Base-by-base conservation (phyloP, 2,888 invertebrate species). In the Latheticus oryzae region DNA sequence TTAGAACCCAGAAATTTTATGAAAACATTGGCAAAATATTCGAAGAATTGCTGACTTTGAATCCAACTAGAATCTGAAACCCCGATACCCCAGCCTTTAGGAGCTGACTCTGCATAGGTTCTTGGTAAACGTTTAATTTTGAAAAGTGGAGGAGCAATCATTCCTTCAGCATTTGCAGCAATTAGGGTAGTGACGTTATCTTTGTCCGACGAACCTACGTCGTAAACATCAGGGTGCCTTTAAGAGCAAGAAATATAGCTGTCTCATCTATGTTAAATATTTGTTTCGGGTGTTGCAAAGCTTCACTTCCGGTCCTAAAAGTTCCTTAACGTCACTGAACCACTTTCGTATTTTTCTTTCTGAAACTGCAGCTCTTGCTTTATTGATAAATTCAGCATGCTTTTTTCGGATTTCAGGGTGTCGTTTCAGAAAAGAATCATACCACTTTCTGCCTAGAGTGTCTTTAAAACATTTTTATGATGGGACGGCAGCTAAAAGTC, bases 401-500 rank as follows among this genome's bases (percentile, higher is more conserved):
- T 33, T 33, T 8, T 33, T 15, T 7, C 33, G 8, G 5, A 33
- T 17, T 33, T 33, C 13, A 4, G 33, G 16, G 16, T 33, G 33
- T 1, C 33, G 33, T 33, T 16, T 33, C 16, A 33, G n/a, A 33
- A 33, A 33, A 11, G 15, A 5, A 13, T 13, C n/a, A 33, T n/a
- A 33, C 33, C 16, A 15, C 16, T 33, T 33, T 33, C 16, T 7
- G 5, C 33, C n/a, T 11, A 17, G 16, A 15, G 33, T 33, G n/a
- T n/a, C n/a, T n/a, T n/a, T n/a, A n/a, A n/a, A n/a, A n/a, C n/a
- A n/a, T n/a, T n/a, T n/a, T n/a, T n/a, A n/a, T n/a, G 93, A 93
- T 79, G 90, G 89, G 61, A 90, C 90, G 55, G 84, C 85, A 68
- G 81, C 88, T 69, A 86, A 89, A 74, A 92, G 92, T 78, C 91